Evolutionary conservation across 2,888 invertebrate species (phyloP).

Genomic region (Ferdinandea cuprea): DNA sequence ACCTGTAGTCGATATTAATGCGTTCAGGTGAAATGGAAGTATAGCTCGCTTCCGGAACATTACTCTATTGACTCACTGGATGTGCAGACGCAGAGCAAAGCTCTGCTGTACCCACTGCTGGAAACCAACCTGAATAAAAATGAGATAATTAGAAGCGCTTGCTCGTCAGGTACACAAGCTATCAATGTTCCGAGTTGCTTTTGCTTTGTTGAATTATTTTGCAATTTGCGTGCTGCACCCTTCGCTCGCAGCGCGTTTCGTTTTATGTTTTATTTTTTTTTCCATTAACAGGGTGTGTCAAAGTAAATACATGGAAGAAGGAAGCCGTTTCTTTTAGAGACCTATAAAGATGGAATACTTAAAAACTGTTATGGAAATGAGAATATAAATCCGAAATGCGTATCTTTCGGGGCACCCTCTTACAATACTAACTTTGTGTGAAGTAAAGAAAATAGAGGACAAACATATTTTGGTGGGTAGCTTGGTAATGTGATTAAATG

Average conservation of each 20-base stretch:
- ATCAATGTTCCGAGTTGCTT: background rate
- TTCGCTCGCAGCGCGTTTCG: background rate
- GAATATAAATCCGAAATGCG: no score
- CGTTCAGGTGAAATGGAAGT: background rate
- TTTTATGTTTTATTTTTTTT: no score
- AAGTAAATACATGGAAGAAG: no score
- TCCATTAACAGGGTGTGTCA: no score
- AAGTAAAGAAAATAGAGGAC: no score
- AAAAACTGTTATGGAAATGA: no score
- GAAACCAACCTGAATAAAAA: conserved; percentile 25
- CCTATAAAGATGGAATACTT: no score
- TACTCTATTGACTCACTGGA: background rate
- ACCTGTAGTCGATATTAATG: conserved; percentile 12
- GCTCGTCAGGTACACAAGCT: conserved; percentile 3
- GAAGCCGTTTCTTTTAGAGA: no score
- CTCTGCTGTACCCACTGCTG: background rate
- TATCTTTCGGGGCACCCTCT: no score
- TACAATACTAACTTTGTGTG: no score
- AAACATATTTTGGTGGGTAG: no score
- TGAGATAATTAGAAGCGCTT: conserved; percentile 31
- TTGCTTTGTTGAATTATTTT: conserved; percentile 28
- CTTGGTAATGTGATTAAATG: no score
- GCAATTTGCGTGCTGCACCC: conserved; percentile 21
- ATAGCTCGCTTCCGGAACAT: conserved; percentile 19
- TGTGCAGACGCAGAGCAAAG: background rate